A percentile compares a stretch with the other conserved stretches of the same genome.
phyloP scores from a whole-genome alignment of 2,888 invertebrate genomes.

The Drosophila cyrtoloma region DNA sequence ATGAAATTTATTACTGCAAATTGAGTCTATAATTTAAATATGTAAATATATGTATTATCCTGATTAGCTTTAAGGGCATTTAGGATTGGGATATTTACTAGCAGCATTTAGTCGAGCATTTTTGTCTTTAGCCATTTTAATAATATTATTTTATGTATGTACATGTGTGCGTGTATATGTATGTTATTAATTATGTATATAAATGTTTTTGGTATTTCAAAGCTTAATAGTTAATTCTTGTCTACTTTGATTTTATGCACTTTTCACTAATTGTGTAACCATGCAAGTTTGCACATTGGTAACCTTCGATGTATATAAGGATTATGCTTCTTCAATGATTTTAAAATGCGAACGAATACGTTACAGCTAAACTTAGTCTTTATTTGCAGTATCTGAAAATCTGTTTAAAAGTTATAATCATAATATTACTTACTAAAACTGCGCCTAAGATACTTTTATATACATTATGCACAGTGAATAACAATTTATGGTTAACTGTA shows the following conservation, averaged over 20 bases:
- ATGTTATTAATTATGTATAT: not conserved
- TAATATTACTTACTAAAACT: not conserved
- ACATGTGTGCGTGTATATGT: not conserved
- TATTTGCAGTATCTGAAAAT: not conserved
- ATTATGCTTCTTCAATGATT: not conserved
- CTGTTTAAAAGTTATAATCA: not conserved
- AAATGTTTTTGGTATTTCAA: not conserved
- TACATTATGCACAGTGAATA: not conserved
- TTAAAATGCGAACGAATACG: not conserved
- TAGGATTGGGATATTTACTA: not conserved
- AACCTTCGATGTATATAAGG: not conserved
- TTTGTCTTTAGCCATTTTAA: not conserved
- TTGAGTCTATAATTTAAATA: not conserved
- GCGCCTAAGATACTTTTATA: slow-evolving; percentile 3
- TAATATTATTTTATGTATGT: not conserved
- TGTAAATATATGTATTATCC: not conserved
- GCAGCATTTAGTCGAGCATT: not conserved
- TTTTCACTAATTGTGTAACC: not conserved
- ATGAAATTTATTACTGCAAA: not conserved
- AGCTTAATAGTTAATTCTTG: not conserved
- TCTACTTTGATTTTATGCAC: not conserved
- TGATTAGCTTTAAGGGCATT: not conserved
- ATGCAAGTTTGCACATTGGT: not conserved
- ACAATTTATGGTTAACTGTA: not conserved
- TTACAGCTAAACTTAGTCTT: not conserved